Evolutionary conservation across 1,140 invertebrate genomes (phyloP), one percentile per base, ranked within the genome.

Genomic region (Archivesica marissinica): DNA sequence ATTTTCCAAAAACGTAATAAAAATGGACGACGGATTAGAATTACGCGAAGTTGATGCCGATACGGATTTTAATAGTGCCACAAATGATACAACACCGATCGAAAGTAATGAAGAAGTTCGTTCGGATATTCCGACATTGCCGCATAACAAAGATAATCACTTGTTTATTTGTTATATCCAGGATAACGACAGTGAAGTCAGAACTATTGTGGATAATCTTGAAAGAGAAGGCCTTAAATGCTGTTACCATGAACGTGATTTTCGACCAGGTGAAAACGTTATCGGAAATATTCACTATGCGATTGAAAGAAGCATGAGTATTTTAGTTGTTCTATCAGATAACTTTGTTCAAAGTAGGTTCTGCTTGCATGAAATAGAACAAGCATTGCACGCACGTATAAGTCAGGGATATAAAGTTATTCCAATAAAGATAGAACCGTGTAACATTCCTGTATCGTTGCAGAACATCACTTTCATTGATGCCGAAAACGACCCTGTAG

Each of bases 241-340:
- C 25, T 44, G 68, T 30, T 72, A 72, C 35, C 68, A 72, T 38
- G 68, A 72, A n/a, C 20, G 68, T 1, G 68, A 72, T 47, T 72
- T 72, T 72, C 4, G 2, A 23, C 33, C 68, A 30, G 68, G 68
- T 4, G 38, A 72, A 25, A 28, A 50, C 6, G 25, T 72, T 4
- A 23, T 72, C 25, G 6, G 25, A 11, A 72, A 72, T 23, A 72
- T 72, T 1, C 3, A 50, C 28, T 3, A 41, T 17, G 23, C 15
- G 13, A 72, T 72, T 25, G 23, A 72, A 23, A 28, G 20, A 35
- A 72, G 68, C n/a, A 50, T 72, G 68, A 13, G 44, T 30, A 72
- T 72, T 11, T 17, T 72, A 28, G n/a, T 72, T 4, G 39, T 72
- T 30, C 28, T 72, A 4, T 72, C 68, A 11, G 68, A 72, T 7